A percentile compares a stretch with the other conserved stretches of the same genome.
These are phyloP conservation scores for Osmerus mordax DNA, from an alignment of 2,113 vertebrate genomes.

Conservation along the genomic window DNA sequence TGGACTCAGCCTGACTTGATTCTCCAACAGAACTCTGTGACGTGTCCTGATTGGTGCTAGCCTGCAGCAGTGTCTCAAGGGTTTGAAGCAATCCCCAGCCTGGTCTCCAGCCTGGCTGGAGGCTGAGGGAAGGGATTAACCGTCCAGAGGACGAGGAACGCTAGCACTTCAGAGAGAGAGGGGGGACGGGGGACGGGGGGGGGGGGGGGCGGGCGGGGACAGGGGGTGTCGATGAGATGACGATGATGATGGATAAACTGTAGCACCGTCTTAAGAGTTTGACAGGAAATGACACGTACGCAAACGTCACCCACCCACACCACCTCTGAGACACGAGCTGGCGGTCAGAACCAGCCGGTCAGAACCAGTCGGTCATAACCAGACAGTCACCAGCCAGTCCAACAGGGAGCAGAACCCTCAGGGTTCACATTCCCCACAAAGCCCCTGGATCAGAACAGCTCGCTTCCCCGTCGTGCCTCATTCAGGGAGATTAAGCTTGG, in stretches of 20 bases:
- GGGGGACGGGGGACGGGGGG: neutral
- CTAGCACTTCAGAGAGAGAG: slow-evolving; percentile 56
- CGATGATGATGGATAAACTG: no score
- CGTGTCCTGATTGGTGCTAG: no score
- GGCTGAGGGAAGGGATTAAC: slow-evolving; percentile 36
- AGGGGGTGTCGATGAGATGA: neutral
- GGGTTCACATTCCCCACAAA: slow-evolving; percentile 65
- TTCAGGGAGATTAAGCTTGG: slow-evolving; percentile 58
- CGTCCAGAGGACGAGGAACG: slow-evolving; percentile 59
- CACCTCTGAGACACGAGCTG: no score
- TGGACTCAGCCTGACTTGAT: no score
- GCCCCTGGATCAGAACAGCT: slow-evolving; percentile 63
- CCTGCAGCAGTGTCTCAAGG: neutral
- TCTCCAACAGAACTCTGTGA: no score
- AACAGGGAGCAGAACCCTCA: slow-evolving; percentile 49
- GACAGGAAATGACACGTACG: no score
- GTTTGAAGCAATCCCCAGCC: slow-evolving; percentile 11
- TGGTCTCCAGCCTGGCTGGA: slow-evolving; percentile 26
- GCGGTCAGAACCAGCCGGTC: no score
- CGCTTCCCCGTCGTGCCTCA: slow-evolving; percentile 50
- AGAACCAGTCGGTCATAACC: no score
- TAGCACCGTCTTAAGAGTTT: no score
- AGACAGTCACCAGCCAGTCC: slow-evolving; percentile 32
- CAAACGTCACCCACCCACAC: no score
- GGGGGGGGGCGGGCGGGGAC: neutral